phyloP scores from a whole-genome alignment of 2,888 invertebrate species.

The Oscheius sp. region DNA sequence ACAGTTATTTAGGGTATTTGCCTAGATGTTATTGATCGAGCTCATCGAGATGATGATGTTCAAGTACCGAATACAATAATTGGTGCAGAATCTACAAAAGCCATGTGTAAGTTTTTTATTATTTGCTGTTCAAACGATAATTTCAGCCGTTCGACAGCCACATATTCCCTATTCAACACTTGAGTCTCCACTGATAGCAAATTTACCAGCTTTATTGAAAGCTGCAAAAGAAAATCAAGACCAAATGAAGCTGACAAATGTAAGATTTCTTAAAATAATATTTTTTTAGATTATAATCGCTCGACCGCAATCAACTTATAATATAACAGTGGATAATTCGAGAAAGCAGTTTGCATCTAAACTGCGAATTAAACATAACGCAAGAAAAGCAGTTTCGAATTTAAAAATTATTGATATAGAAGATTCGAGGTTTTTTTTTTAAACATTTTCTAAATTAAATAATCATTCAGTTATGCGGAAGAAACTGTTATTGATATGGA shows the following conservation, averaged over 20 bases:
- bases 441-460: no score
- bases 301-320: conserved; percentile 21
- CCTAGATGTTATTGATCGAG: conserved; percentile 47
- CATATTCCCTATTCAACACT: neutral
- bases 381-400: neutral
- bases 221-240: neutral
- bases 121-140: no score
- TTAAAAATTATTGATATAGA: conserved; percentile 31
- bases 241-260: neutral
- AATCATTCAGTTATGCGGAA: neutral
- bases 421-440: no score
- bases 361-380: conserved; percentile 39
- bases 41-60: conserved; percentile 42
- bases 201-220: neutral
- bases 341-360: conserved; percentile 50
- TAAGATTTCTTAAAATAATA: neutral
- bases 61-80: conserved; percentile 50
- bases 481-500: neutral
- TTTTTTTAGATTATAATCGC: neutral
- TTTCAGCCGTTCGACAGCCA: neutral
- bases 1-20: conserved; percentile 42
- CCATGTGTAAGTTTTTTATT: neutral
- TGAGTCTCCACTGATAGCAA: neutral
- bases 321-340: conserved; percentile 47
- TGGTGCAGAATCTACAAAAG: conserved; percentile 49